Evolutionary conservation across 92 coral and sea anemone genomes (phyloP).

Genomic region (Phymanthus crucifer): DNA sequence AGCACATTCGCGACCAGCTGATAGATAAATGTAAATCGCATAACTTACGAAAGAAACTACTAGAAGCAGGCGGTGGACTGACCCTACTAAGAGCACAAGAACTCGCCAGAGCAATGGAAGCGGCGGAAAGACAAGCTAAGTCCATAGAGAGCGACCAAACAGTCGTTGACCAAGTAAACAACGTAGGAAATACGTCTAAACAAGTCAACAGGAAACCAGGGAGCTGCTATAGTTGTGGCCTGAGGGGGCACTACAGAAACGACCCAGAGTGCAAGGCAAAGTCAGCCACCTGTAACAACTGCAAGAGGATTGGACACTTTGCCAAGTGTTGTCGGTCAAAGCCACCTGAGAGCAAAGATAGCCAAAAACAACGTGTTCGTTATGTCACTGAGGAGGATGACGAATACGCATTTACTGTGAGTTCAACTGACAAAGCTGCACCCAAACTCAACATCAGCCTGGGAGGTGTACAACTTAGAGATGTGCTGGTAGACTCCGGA

Average conservation of each 20-base stretch:
- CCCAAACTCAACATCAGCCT: slow-evolving; percentile 25
- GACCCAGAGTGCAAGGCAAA: slow-evolving; percentile 2
- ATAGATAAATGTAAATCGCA: slow-evolving; percentile 47
- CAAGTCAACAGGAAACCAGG: neutral
- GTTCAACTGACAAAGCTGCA: neutral
- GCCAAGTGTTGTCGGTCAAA: neutral
- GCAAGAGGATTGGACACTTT: neutral
- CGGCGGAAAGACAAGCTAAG: slow-evolving; percentile 33
- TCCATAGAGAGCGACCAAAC: slow-evolving; percentile 13
- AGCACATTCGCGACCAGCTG: slow-evolving; percentile 56
- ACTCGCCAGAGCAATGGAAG: slow-evolving; percentile 50
- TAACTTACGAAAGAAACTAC: slow-evolving; percentile 26
- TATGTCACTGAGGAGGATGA: neutral
- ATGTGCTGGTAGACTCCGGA: slow-evolving; percentile 52
- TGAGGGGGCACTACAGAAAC: neutral
- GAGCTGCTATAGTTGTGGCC: neutral
- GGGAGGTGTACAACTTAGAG: slow-evolving; percentile 39
- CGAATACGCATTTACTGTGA: neutral
- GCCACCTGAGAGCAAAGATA: neutral
- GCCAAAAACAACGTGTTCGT: too few relatives aligned
- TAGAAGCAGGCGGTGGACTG: slow-evolving; percentile 32
- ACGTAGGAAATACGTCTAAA: neutral
- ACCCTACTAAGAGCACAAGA: slow-evolving; percentile 25
- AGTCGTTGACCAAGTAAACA: neutral
- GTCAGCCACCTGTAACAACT: neutral